A percentile compares a stretch with the other conserved stretches of the same genome.
phyloP scores from a whole-genome alignment of 2,797 vertebrate genomes.

The Cheirogaleus major region DNA sequence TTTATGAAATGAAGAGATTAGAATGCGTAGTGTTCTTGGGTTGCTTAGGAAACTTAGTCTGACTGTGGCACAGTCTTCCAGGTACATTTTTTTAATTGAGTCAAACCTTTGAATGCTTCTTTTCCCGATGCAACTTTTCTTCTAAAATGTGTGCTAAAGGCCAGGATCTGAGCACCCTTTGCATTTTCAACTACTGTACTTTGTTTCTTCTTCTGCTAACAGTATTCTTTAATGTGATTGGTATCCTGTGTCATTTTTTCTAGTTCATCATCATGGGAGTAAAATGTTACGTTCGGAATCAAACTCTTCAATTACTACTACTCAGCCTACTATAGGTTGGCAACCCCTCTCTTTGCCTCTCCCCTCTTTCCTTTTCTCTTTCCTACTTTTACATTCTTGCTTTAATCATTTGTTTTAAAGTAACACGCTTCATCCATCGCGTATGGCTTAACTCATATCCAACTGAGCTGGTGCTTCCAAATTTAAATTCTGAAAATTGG shows the following conservation, averaged over 20 bases:
- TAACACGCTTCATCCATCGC: slow-evolving; percentile 81
- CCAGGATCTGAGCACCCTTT: slow-evolving; percentile 78
- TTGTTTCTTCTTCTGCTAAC: slow-evolving; percentile 91
- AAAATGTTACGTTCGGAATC: slow-evolving; percentile 99
- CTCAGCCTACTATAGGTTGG: slow-evolving; percentile 99
- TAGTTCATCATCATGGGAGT: slow-evolving; percentile 99
- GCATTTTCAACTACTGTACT: slow-evolving; percentile 85
- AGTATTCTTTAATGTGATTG: slow-evolving; percentile 91
- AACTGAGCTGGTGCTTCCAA: slow-evolving; percentile 85
- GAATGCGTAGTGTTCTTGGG: not conserved
- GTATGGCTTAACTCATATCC: slow-evolving; percentile 85
- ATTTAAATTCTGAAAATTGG: slow-evolving; percentile 70
- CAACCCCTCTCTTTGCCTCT: slow-evolving; percentile 95
- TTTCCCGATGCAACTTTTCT: slow-evolving; percentile 66
- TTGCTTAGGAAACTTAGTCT: not conserved
- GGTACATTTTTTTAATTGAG: not conserved
- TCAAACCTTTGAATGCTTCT: not conserved
- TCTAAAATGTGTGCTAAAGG: slow-evolving; percentile 78
- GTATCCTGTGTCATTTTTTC: slow-evolving; percentile 95
- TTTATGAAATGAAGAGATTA: not conserved
- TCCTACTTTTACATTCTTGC: slow-evolving; percentile 88
- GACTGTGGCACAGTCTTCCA: not conserved
- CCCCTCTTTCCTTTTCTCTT: slow-evolving; percentile 82
- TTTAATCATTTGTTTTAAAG: slow-evolving; percentile 83
- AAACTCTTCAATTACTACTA: slow-evolving; percentile 99